A percentile compares a stretch with the other conserved stretches of the same genome.
phyloP scores from a whole-genome alignment of 2,113 vertebrate species.

The Pollachius pollachius region DNA sequence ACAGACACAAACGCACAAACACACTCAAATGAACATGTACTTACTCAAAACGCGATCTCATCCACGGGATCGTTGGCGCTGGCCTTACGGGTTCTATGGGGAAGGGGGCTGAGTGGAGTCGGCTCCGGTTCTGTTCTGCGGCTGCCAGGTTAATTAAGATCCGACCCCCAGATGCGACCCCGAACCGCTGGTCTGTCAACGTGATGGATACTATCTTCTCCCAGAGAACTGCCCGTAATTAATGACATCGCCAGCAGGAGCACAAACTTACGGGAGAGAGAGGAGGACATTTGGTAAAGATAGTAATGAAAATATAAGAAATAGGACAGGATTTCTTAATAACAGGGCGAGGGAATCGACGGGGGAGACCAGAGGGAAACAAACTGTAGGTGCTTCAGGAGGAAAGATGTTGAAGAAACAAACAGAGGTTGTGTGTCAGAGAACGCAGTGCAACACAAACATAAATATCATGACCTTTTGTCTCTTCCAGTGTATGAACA shows the following conservation, averaged over 20 bases:
- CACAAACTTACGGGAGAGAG: slow-evolving; percentile 9
- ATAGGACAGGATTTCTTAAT: not conserved
- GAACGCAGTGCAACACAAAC: too few relatives aligned
- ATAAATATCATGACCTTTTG: too few relatives aligned
- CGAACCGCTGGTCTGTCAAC: not conserved
- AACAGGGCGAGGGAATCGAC: not conserved
- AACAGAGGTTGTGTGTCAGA: too few relatives aligned
- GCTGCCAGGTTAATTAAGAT: not conserved
- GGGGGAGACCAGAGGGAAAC: not conserved
- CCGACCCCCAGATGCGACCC: not conserved
- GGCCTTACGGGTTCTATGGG: not conserved
- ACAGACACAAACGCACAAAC: not conserved
- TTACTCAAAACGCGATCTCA: not conserved
- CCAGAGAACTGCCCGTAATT: too few relatives aligned
- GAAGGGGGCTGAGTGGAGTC: not conserved
- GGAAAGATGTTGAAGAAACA: too few relatives aligned
- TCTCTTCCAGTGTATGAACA: too few relatives aligned
- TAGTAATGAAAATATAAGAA: slow-evolving; percentile 1
- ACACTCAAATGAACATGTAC: not conserved
- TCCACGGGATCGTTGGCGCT: not conserved
- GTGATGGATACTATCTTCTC: too few relatives aligned
- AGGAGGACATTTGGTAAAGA: slow-evolving; percentile 9
- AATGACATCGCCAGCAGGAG: too few relatives aligned
- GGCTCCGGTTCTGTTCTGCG: not conserved
- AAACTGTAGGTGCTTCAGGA: too few relatives aligned